Evolutionary conservation across 2,797 vertebrate species (phyloP).

Genomic region (Gymnopithys bicolor): DNA sequence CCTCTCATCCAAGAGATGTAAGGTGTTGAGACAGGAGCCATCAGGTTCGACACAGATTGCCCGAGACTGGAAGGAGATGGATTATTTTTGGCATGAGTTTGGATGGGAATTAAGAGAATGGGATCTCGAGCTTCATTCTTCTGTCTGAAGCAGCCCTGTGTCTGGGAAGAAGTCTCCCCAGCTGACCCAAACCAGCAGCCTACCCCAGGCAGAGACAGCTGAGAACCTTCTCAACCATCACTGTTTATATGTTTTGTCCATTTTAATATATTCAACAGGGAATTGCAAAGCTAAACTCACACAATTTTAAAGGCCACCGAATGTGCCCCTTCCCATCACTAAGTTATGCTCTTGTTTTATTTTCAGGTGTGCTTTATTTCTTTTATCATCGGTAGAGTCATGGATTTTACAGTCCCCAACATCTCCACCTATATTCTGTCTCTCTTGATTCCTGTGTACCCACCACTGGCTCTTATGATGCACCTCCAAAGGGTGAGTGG

Average conservation of each 20-base stretch:
- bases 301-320: not conserved
- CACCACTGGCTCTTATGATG: not conserved
- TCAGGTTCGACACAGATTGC: not conserved
- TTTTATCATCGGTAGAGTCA: fast-evolving
- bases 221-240: not conserved
- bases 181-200: not conserved
- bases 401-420: fast-evolving
- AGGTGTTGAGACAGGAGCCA: not conserved
- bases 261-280: not conserved
- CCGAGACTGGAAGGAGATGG: not conserved
- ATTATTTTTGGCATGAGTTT: not conserved
- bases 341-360: not conserved
- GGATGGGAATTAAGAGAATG: not conserved
- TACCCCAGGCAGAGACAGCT: not conserved
- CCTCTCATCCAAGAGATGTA: not conserved
- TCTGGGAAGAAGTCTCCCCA: not conserved
- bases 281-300: not conserved
- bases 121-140: not conserved
- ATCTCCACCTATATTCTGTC: fast-evolving
- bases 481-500: not conserved
- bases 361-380: constrained; percentile 6
- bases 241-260: not conserved
- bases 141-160: not conserved
- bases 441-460: constrained; percentile 39
- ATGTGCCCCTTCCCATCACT: not conserved